A percentile compares a stretch with the other conserved stretches of the same genome.
phyloP scores from a whole-genome alignment of 2,113 vertebrate genomes.

The Chionodraco myersi region DNA sequence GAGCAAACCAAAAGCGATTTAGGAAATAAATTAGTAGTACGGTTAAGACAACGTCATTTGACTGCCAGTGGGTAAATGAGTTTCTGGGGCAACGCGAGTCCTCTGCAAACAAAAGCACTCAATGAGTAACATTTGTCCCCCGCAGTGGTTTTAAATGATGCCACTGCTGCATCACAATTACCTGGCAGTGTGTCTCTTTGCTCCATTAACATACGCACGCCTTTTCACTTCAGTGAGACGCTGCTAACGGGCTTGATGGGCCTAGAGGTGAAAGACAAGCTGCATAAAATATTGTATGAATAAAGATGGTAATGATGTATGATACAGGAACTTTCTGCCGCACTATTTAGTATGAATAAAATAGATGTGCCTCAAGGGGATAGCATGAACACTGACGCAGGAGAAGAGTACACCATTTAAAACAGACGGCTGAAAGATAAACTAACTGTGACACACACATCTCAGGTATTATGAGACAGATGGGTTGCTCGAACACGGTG shows the following conservation, averaged over 20 bases:
- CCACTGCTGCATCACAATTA: constrained; percentile 76
- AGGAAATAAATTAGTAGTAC: constrained; percentile 53
- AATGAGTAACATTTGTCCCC: constrained; percentile 68
- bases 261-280: constrained; percentile 50
- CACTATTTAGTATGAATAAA: constrained; percentile 35
- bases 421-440: constrained; percentile 14
- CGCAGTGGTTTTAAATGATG: constrained; percentile 74
- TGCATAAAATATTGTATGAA: constrained; percentile 47
- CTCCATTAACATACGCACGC: constrained; percentile 68
- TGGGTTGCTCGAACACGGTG: constrained; percentile 14
- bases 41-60: constrained; percentile 64
- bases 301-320: constrained; percentile 49
- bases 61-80: constrained; percentile 66
- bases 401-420: constrained; percentile 10
- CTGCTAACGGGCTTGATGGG: constrained; percentile 48
- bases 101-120: constrained; percentile 67
- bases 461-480: not conserved
- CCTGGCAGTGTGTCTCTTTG: constrained; percentile 55
- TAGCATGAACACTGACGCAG: constrained; percentile 3
- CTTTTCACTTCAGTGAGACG: constrained; percentile 51
- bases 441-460: not conserved
- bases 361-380: constrained; percentile 18
- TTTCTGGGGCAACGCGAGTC: constrained; percentile 53
- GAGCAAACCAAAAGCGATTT: not conserved
- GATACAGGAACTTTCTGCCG: constrained; percentile 25